Base-by-base conservation (phyloP, 1,140 invertebrate genomes). In the Dolichoris vasculosae region DNA sequence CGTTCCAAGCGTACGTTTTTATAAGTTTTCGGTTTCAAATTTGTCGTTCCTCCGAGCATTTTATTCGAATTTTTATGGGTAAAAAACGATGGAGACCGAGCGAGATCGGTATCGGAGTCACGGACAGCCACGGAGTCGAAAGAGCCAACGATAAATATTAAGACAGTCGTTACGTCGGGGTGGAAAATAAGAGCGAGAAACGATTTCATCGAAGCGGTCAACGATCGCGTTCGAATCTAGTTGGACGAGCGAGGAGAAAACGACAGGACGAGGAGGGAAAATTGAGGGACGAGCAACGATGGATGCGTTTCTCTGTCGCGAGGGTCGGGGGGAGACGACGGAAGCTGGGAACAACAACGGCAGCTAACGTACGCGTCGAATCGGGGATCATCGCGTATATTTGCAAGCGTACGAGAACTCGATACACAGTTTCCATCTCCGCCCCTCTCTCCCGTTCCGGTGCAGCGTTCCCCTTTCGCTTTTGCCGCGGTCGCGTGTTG, bases 331-430 rank as follows among this genome's bases (percentile, higher is more conserved):
- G 11, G 11, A 17, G 2, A 51, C 11, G 67, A 11, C 1, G 32
- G 23, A 6, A 11, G 26, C 67, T 3, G 83, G 20, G 63, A 51
- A 59, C 55, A 77, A 55, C 38, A 26, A 71, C 43, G 32, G 55
- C 79, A n/a, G n/a, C n/a, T n/a, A n/a, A n/a, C n/a, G n/a, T n/a
- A n/a, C n/a, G 79, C 84, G 84, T 67, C 84, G 59, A 76, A 82
- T 85, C 84, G 79, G 63, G 75, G 73, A 76, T 84, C 73, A 76
- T 84, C 82, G 63, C 59, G 48, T 76, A 83, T 77, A 77, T 83
- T 59, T 46, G 73, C 51, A 46, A 20, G 43, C 75, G 20, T 2
- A 46, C 48, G 17, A 26, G 23, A 48, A 13, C 48, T 0, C 32
- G 13, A 11, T 40, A 17, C 71, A 23, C 32, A 20, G 2, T 17